Evolutionary conservation across 2,888 invertebrate genomes (phyloP).

Genomic region (Hypselothyrea guttata): DNA sequence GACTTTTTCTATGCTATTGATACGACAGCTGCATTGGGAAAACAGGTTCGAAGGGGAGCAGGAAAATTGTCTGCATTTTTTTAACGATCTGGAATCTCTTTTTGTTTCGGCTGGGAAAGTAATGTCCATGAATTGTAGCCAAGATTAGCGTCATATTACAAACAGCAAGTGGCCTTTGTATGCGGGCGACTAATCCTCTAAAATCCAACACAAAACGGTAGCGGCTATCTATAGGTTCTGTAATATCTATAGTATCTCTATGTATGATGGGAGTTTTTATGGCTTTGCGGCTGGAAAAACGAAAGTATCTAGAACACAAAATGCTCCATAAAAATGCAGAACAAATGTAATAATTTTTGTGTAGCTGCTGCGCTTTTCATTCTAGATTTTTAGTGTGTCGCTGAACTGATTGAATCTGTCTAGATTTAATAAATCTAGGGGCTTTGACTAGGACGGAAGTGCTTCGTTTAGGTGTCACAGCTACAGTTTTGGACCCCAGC

Average conservation of each 20-base stretch:
- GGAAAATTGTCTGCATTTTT: constrained; percentile 2
- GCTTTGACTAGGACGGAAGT: constrained; percentile 32
- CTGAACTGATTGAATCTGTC: no score
- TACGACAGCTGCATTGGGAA: background rate
- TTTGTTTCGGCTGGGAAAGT: constrained; percentile 60
- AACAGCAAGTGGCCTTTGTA: constrained; percentile 58
- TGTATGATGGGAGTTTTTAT: constrained; percentile 42
- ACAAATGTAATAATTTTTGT: no score
- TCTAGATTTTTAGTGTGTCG: no score
- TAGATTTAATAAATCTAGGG: background rate
- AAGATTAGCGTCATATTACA: constrained; percentile 69
- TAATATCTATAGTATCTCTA: background rate
- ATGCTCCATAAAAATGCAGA: background rate
- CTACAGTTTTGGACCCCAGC: background rate
- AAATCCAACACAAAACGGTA: no score
- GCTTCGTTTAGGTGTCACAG: constrained; percentile 24
- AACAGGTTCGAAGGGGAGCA: constrained; percentile 1
- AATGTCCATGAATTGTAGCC: constrained; percentile 47
- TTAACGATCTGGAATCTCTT: constrained; percentile 10
- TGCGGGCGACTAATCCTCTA: constrained; percentile 43
- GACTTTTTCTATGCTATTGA: constrained; percentile 10
- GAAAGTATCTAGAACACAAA: constrained; percentile 36
- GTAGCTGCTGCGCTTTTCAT: no score
- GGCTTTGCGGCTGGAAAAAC: constrained; percentile 52
- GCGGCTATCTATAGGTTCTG: constrained; percentile 33